Percentiles rank a stretch among this genome's conserved stretches.
Conservation (phyloP, 2,888 invertebrate species). For the Vanessa cardui region DNA sequence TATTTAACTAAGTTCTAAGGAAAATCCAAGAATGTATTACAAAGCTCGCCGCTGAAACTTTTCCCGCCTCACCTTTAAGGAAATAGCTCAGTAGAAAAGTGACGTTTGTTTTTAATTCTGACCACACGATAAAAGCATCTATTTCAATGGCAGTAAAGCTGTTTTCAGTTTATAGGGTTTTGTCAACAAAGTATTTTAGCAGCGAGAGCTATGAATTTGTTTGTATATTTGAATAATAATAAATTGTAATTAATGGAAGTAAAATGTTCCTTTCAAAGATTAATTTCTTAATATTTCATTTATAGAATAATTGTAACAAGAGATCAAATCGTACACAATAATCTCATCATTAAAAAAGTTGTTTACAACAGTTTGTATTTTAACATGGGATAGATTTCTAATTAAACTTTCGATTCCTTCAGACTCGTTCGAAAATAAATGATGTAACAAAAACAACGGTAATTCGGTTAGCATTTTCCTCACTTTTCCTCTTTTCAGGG, state of each 20-base stretch:
- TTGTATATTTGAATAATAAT: background rate
- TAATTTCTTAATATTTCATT: too few relatives aligned
- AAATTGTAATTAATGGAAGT: too few relatives aligned
- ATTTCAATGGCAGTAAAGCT: background rate
- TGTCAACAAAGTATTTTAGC: constrained; percentile 14
- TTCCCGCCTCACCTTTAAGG: constrained; percentile 17
- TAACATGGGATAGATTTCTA: background rate
- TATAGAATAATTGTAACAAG: too few relatives aligned
- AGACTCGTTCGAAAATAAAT: background rate
- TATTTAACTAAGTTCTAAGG: constrained; percentile 15
- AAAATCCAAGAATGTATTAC: constrained; percentile 15
- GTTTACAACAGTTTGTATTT: too few relatives aligned
- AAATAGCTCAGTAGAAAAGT: constrained; percentile 17
- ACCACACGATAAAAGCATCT: background rate
- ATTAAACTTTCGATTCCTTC: constrained; percentile 5
- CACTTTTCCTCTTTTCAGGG: constrained; percentile 1
- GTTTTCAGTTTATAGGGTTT: background rate
- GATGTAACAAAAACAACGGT: constrained; percentile 14
- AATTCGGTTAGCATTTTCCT: constrained; percentile 17
- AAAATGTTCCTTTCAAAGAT: too few relatives aligned
- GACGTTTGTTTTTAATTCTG: background rate
- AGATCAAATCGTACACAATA: too few relatives aligned
- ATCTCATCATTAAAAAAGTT: too few relatives aligned
- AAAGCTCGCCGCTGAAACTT: constrained; percentile 18
- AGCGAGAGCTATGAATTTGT: background rate